Conservation (phyloP, 2,113 vertebrate species). For the Rhagologus leucostigma region DNA sequence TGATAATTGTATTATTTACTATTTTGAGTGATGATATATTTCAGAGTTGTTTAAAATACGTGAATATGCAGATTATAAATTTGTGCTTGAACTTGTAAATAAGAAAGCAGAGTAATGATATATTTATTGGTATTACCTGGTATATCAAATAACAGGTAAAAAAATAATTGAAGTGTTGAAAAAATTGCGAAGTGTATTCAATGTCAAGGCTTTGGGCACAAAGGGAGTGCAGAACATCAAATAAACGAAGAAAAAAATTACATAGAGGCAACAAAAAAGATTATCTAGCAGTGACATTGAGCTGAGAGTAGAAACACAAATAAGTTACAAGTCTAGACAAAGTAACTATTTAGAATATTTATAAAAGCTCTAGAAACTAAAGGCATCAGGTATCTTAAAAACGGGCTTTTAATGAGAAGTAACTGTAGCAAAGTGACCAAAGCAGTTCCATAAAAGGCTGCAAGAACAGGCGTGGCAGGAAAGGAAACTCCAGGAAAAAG, state of each 20-base stretch:
- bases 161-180: neutral
- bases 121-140: neutral
- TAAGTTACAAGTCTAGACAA: neutral
- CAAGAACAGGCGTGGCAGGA: neutral
- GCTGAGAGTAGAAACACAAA: neutral
- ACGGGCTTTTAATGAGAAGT: neutral
- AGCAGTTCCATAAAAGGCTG: neutral
- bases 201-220: neutral
- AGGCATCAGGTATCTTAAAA: neutral
- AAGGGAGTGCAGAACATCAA: rapidly evolving
- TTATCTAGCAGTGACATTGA: neutral
- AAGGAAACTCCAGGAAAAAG: neutral
- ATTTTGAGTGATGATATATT: neutral
- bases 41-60: neutral
- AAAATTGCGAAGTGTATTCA: neutral
- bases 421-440: neutral
- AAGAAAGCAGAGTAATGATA: neutral
- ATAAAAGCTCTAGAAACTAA: neutral
- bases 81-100: neutral
- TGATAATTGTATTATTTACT: neutral
- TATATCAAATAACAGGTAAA: neutral
- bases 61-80: neutral
- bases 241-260: neutral
- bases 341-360: neutral
- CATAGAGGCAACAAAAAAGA: neutral